Evolutionary conservation across 1,140 invertebrate species (phyloP).

Genomic region (Apis dorsata): DNA sequence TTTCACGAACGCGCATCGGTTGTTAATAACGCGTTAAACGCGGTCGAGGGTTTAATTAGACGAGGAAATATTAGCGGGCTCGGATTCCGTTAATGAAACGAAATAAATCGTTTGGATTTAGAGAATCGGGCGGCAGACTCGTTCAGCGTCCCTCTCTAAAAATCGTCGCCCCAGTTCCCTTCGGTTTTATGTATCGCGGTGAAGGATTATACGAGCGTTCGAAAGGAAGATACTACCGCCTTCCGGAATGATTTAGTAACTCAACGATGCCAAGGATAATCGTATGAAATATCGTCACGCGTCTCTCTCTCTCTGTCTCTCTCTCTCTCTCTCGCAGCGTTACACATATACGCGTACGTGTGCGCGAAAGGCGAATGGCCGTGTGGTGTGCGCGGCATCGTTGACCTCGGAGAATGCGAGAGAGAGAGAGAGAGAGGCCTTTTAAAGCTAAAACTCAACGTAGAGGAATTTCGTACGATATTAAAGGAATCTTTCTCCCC

Average conservation of each 20-base stretch:
- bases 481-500: constrained; percentile 54
- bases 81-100: too few relatives aligned
- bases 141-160: too few relatives aligned
- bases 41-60: too few relatives aligned
- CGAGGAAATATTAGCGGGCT: too few relatives aligned
- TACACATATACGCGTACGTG: constrained; percentile 11
- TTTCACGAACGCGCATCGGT: neutral
- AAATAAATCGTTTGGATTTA: too few relatives aligned
- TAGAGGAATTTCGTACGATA: constrained; percentile 61
- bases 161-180: constrained; percentile 44
- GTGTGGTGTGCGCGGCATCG: constrained; percentile 47
- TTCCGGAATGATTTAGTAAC: constrained; percentile 60
- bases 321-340: constrained; percentile 7
- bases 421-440: constrained; percentile 4
- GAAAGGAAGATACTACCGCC: constrained; percentile 38
- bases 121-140: too few relatives aligned
- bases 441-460: constrained; percentile 31
- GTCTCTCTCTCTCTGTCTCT: too few relatives aligned
- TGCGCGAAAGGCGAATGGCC: constrained; percentile 21
- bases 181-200: constrained; percentile 45
- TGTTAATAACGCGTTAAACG: too few relatives aligned
- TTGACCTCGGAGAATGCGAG: constrained; percentile 59
- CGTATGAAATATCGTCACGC: constrained; percentile 59
- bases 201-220: constrained; percentile 41
- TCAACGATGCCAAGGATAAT: constrained; percentile 61